Evolutionary conservation across 2,888 invertebrate genomes (phyloP).

Genomic region (Pseudanteris insignis): DNA sequence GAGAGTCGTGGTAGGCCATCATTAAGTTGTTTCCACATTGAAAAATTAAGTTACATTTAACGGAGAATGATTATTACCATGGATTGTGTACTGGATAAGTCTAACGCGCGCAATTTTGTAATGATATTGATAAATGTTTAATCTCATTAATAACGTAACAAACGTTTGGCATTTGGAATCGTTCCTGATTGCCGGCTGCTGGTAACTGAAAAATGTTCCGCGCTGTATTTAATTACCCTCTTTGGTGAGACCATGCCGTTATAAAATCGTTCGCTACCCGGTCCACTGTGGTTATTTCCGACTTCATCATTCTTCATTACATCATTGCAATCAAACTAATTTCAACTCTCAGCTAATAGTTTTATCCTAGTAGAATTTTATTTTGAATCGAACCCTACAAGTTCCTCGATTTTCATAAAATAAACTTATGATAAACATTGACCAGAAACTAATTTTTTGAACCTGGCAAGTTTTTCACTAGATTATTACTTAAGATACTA

Average conservation of each 20-base stretch:
- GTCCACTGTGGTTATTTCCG: no score
- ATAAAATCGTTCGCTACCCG: no score
- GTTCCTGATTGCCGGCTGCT: constrained; percentile 18
- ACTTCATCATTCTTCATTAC: no score
- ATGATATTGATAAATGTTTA: constrained; percentile 29
- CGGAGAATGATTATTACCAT: constrained; percentile 16
- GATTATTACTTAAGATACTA: no score
- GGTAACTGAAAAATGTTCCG: constrained; percentile 11
- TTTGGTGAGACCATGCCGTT: not conserved
- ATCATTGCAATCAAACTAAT: no score
- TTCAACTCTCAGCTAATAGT: no score
- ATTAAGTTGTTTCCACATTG: constrained; percentile 25
- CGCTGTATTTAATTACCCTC: constrained; percentile 11
- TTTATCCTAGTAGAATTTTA: no score
- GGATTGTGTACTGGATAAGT: constrained; percentile 16
- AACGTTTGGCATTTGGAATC: constrained; percentile 7
- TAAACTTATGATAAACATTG: no score
- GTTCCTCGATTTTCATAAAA: no score
- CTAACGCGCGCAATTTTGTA: constrained; percentile 1
- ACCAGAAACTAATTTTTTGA: no score
- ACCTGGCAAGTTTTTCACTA: no score
- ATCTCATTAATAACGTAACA: constrained; percentile 22
- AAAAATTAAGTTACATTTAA: constrained; percentile 14
- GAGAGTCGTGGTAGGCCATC: constrained; percentile 1
- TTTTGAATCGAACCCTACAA: no score